A percentile compares a stretch with the other conserved stretches of the same genome.
These are phyloP conservation scores for Heptranchias perlo DNA, from an alignment of 2,113 vertebrate genomes.

Conservation along the genomic window DNA sequence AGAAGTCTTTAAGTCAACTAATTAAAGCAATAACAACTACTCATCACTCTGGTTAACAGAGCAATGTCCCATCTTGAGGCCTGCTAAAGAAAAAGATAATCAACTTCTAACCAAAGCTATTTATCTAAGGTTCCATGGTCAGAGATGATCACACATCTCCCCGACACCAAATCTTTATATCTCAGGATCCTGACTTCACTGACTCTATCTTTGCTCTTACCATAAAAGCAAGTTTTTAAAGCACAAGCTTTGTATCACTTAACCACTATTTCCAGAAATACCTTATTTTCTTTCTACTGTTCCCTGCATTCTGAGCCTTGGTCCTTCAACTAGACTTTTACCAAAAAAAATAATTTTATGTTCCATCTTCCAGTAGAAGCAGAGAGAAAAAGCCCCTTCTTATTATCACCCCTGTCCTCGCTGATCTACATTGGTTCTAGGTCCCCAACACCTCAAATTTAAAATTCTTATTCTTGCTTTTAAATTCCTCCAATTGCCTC, in stretches of 20 bases:
- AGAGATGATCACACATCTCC: neutral
- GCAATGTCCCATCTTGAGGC: neutral
- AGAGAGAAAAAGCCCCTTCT: neutral
- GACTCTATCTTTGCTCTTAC: neutral
- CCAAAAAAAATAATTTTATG: neutral
- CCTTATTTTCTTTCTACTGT: neutral
- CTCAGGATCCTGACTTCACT: neutral
- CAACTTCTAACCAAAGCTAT: neutral
- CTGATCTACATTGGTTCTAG: neutral
- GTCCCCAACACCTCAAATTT: neutral
- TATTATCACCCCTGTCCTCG: neutral
- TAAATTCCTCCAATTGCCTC: too few relatives aligned
- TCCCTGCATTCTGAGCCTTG: neutral
- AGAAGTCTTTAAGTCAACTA: constrained; percentile 7
- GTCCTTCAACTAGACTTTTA: neutral
- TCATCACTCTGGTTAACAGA: neutral
- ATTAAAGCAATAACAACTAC: neutral
- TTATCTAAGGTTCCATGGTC: neutral
- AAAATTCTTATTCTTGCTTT: too few relatives aligned
- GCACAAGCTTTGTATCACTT: neutral
- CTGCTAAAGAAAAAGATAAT: neutral
- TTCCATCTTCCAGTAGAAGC: neutral
- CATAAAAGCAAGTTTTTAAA: neutral
- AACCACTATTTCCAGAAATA: neutral
- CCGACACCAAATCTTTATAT: neutral